phyloP scores from a whole-genome alignment of 92 coral and sea anemone genomes.

The Siderastrea radians region DNA sequence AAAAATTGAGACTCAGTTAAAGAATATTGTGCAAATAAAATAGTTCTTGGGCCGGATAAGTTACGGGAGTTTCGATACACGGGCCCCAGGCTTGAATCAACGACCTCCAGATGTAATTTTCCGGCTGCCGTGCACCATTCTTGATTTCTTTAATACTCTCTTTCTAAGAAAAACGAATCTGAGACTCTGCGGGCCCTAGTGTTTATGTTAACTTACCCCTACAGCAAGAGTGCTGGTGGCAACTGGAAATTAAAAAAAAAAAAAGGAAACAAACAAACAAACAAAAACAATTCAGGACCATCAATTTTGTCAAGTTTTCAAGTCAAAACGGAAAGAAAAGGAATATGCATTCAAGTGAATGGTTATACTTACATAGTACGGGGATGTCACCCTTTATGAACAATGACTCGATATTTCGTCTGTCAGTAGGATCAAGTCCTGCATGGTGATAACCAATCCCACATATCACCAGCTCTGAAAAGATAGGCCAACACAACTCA shows the following conservation, averaged over 20 bases:
- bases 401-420: constrained; percentile 85
- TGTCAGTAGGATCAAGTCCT: constrained; percentile 90
- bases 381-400: constrained; percentile 96
- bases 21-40: no score
- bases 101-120: no score
- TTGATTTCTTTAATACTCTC: no score
- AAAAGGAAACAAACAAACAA: no score
- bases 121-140: no score
- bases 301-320: background rate
- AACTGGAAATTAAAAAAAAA: constrained; percentile 71
- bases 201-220: constrained; percentile 79
- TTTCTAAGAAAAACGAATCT: no score
- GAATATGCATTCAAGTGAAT: background rate
- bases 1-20: no score
- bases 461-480: constrained; percentile 89
- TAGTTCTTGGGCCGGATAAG: no score
- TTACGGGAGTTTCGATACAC: no score
- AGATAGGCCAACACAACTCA: background rate
- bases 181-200: background rate
- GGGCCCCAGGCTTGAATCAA: no score
- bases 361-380: constrained; percentile 82
- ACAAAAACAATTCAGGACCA: no score
- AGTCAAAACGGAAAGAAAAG: background rate
- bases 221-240: constrained; percentile 98
- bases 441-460: constrained; percentile 99